Evolutionary conservation across 2,797 vertebrate species (phyloP).

Genomic region (Anas capensis): DNA sequence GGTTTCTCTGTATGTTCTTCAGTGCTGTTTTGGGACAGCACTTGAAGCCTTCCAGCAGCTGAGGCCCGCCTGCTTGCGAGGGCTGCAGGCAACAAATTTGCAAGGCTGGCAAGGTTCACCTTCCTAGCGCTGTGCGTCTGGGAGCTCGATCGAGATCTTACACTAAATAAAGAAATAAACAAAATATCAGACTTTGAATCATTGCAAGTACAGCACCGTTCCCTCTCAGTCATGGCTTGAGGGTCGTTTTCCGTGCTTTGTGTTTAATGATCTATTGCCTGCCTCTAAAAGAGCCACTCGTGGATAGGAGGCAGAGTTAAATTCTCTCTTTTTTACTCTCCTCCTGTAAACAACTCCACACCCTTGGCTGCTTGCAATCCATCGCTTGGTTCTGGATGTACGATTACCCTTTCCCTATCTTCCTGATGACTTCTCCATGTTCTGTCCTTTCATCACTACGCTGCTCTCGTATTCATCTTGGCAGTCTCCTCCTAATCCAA

Average conservation of each 20-base stretch:
- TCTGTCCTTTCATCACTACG: background rate
- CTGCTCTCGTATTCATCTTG: background rate
- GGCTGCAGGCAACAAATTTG: background rate
- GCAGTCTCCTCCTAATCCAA: background rate
- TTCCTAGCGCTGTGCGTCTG: background rate
- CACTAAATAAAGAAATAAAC: background rate
- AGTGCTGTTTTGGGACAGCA: background rate
- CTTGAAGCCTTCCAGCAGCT: fast-evolving
- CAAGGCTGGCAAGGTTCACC: background rate
- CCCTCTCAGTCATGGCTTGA: background rate
- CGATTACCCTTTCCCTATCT: background rate
- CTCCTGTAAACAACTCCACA: background rate
- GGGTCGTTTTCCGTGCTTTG: background rate
- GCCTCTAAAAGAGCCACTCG: background rate
- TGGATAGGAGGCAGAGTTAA: background rate
- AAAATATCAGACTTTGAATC: background rate
- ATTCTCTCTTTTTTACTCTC: background rate
- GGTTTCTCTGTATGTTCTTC: background rate
- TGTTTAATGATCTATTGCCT: background rate
- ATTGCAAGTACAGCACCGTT: background rate
- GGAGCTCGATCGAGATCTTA: background rate
- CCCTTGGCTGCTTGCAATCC: background rate
- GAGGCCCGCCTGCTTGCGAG: background rate
- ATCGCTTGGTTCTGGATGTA: background rate
- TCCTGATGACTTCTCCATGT: background rate